These are phyloP conservation scores for Monodelphis domestica DNA, from an alignment of 2,797 vertebrate species.

Conservation along the genomic window DNA sequence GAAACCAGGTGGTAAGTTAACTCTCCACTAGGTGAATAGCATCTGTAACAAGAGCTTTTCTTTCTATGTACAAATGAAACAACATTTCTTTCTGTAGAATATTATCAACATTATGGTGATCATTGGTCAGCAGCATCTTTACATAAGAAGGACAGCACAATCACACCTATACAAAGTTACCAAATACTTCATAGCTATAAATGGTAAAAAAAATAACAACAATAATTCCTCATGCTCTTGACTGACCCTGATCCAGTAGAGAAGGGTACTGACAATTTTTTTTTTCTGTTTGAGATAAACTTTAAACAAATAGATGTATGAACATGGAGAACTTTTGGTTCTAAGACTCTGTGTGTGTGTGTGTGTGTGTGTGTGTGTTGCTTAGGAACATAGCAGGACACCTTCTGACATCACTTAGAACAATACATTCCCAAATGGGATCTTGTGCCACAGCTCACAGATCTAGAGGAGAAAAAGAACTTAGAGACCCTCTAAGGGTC, in stretches of 20 bases:
- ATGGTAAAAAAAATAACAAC: background rate
- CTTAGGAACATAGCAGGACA: constrained; percentile 18
- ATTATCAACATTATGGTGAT: background rate
- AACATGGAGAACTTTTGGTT: constrained; percentile 33
- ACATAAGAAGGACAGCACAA: background rate
- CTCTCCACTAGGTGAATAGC: background rate
- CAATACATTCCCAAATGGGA: constrained; percentile 6
- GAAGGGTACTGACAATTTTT: background rate
- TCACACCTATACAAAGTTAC: background rate
- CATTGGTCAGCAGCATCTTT: background rate
- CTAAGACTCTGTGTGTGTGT: constrained; percentile 17
- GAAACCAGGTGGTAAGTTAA: background rate
- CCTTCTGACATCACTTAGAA: constrained; percentile 22
- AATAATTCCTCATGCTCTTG: background rate
- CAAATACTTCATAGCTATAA: background rate
- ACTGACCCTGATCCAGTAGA: background rate
- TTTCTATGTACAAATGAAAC: constrained; percentile 9
- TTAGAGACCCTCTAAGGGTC: background rate
- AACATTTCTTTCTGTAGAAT: constrained; percentile 16
- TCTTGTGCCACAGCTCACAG: background rate
- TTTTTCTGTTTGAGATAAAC: constrained; percentile 17
- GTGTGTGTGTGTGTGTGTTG: constrained; percentile 4
- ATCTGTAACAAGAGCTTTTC: background rate
- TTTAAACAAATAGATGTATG: constrained; percentile 37
- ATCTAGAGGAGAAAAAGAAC: background rate